Evolutionary conservation across 2,113 vertebrate species (phyloP).

Genomic region (Hippopotamus amphibius): DNA sequence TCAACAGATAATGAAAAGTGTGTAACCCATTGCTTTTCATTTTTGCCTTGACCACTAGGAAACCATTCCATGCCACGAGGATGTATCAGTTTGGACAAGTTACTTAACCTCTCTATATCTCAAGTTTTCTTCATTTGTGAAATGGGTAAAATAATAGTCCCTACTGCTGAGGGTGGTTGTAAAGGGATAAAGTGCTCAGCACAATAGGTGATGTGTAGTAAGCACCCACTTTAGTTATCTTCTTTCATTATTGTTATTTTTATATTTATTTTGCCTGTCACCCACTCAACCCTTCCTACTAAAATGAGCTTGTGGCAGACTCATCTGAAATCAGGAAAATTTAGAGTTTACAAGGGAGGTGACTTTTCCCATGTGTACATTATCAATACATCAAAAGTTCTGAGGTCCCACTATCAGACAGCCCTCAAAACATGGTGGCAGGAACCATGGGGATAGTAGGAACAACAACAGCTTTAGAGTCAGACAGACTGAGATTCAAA

Average conservation of each 20-base stretch:
- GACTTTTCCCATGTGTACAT: background rate
- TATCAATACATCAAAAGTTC: too few species aligned
- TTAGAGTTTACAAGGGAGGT: background rate
- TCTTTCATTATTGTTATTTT: background rate
- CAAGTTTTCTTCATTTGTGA: background rate
- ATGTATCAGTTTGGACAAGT: background rate
- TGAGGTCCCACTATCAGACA: background rate
- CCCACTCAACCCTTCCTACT: background rate
- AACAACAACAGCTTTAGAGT: background rate
- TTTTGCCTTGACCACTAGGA: background rate
- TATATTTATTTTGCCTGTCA: background rate
- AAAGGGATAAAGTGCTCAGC: background rate
- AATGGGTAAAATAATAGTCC: background rate
- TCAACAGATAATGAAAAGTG: background rate
- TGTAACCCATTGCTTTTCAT: background rate
- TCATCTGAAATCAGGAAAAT: background rate
- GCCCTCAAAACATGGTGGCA: background rate
- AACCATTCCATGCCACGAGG: background rate
- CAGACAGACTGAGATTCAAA: background rate
- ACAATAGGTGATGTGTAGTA: fast-evolving
- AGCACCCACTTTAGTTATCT: background rate
- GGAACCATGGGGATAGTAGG: background rate
- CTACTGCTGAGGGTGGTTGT: background rate
- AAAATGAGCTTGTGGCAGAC: background rate
- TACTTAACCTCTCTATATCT: background rate